A percentile compares a stretch with the other conserved stretches of the same genome.
phyloP scores from a whole-genome alignment of 2,113 vertebrate species.

The Solenodon paradoxus region DNA sequence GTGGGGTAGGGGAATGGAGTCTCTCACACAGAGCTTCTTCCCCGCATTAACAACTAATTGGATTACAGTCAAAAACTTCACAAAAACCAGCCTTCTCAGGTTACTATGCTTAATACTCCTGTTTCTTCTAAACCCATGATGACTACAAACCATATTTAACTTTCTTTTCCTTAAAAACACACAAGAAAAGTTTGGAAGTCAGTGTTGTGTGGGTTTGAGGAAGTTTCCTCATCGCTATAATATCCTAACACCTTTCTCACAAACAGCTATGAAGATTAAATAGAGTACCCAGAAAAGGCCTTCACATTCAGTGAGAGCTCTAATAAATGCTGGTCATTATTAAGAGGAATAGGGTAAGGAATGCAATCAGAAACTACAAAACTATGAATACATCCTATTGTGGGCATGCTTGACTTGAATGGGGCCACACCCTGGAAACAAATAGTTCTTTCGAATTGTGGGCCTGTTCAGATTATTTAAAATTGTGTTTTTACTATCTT shows the following conservation, averaged over 20 bases:
- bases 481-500: neutral
- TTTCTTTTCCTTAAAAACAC: neutral
- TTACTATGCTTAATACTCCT: neutral
- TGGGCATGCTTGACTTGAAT: neutral
- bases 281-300: neutral
- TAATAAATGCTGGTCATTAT: neutral
- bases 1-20: neutral
- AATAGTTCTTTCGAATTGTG: neutral
- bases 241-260: neutral
- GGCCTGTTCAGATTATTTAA: neutral
- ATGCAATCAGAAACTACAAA: neutral
- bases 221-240: neutral
- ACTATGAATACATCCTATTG: neutral
- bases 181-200: neutral
- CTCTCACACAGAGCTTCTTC: neutral
- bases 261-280: neutral
- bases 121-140: neutral
- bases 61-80: neutral
- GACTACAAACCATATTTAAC: neutral
- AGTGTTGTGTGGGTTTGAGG: neutral
- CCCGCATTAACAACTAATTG: neutral
- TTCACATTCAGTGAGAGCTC: neutral
- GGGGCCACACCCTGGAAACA: neutral
- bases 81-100: neutral
- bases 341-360: neutral